Percentiles rank a stretch among this genome's conserved stretches.
Conservation (phyloP, 2,888 invertebrate genomes). For the Norana najaformis region DNA sequence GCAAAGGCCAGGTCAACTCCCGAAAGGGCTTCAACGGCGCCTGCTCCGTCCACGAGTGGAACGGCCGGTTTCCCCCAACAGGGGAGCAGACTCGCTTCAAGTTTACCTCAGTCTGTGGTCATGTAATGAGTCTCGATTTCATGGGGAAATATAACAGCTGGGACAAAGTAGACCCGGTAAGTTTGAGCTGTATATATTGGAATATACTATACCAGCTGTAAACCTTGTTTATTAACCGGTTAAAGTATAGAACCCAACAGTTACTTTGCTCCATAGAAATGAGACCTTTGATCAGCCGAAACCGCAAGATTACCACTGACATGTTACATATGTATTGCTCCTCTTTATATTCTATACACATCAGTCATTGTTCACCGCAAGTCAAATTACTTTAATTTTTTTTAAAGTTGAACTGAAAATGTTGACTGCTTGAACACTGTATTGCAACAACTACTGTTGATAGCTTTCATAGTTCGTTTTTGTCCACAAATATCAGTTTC, state of each 20-base stretch:
- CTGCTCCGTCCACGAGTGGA: constrained; percentile 93
- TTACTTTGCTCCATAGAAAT: too few species aligned
- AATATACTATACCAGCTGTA: background rate
- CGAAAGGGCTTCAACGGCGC: constrained; percentile 87
- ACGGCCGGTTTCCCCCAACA: constrained; percentile 58
- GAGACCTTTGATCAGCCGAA: too few species aligned
- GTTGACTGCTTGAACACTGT: background rate
- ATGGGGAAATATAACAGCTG: constrained; percentile 89
- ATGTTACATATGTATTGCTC: too few species aligned
- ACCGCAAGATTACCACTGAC: too few species aligned
- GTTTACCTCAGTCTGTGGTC: constrained; percentile 99
- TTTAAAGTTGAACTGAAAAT: background rate
- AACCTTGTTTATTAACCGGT: background rate
- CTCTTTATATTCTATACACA: background rate
- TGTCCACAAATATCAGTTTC: background rate
- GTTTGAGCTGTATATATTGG: constrained; percentile 46
- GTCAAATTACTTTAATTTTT: background rate
- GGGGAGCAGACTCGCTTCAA: constrained; percentile 66
- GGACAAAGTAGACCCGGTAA: constrained; percentile 93
- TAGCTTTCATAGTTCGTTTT: background rate
- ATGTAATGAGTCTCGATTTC: constrained; percentile 95
- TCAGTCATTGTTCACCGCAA: background rate
- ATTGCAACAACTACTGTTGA: background rate
- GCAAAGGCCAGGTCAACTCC: constrained; percentile 78
- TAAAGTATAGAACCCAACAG: background rate